Evolutionary conservation across 2,888 invertebrate species (phyloP).

Genomic region (Antitype chi): DNA sequence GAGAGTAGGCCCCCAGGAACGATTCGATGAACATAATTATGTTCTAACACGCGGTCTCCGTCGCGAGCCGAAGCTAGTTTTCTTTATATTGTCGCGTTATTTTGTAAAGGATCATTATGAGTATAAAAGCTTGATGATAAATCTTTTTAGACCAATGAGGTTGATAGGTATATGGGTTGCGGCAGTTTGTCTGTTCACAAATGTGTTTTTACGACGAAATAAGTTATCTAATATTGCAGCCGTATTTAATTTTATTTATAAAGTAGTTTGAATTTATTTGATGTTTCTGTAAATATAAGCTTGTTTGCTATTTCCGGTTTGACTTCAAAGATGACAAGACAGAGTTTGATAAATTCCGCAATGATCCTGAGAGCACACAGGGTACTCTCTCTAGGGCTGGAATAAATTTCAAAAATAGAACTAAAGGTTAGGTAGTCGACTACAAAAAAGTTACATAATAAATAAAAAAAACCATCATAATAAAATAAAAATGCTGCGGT

Average conservation of each 20-base stretch:
- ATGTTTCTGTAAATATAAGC: slow-evolving; percentile 29
- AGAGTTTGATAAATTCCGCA: slow-evolving; percentile 9
- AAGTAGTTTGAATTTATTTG: slow-evolving; percentile 39
- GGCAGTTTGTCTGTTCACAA: slow-evolving; percentile 52
- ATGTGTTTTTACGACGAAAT: slow-evolving; percentile 49
- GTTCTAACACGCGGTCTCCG: too few relatives aligned
- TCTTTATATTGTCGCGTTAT: slow-evolving; percentile 43
- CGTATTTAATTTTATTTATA: slow-evolving; percentile 53
- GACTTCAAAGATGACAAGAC: slow-evolving; percentile 37
- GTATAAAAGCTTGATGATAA: slow-evolving; percentile 52
- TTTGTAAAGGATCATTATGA: slow-evolving; percentile 55
- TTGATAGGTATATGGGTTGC: slow-evolving; percentile 57
- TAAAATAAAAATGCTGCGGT: too few relatives aligned
- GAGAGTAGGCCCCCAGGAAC: too few relatives aligned
- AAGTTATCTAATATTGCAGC: slow-evolving; percentile 38
- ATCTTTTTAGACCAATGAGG: slow-evolving; percentile 49
- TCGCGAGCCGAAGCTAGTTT: neutral
- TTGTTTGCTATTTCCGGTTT: slow-evolving; percentile 26
- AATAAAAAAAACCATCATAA: too few relatives aligned
- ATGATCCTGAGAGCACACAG: neutral
- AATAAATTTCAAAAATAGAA: too few relatives aligned
- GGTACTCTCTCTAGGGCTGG: too few relatives aligned
- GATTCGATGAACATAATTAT: too few relatives aligned
- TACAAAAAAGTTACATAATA: too few relatives aligned
- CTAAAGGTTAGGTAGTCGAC: too few relatives aligned